These are phyloP conservation scores for Nomia melanderi DNA, from an alignment of 1,140 invertebrate species.

Conservation along the genomic window DNA sequence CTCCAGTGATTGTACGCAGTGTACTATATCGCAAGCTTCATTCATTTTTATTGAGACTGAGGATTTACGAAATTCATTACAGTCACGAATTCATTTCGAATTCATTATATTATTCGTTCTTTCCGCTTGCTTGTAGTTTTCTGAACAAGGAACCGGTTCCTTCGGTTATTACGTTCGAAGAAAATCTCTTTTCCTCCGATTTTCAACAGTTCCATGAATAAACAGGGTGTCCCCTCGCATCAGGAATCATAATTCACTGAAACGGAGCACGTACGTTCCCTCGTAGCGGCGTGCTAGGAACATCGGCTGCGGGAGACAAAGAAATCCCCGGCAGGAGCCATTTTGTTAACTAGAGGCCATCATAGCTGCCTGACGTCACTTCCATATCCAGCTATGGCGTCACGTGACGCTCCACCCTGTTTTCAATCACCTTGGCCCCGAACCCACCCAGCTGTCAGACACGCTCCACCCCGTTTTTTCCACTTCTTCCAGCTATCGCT, in stretches of 20 bases:
- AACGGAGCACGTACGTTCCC: background rate
- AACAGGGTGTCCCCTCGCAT: fast-evolving
- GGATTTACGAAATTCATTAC: too few relatives aligned
- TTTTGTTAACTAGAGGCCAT: conserved; percentile 80
- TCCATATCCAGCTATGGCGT: conserved; percentile 79
- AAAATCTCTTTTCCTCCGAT: too few relatives aligned
- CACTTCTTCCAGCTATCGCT: conserved; percentile 75
- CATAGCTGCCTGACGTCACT: conserved; percentile 78
- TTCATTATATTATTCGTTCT: too few relatives aligned
- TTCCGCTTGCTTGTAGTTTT: too few relatives aligned
- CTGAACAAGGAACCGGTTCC: too few relatives aligned
- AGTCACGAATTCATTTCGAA: too few relatives aligned
- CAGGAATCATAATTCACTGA: too few relatives aligned
- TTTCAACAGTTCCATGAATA: too few relatives aligned
- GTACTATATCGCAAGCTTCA: too few relatives aligned
- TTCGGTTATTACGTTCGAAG: too few relatives aligned
- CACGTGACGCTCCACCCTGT: conserved; percentile 82
- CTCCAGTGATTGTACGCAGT: too few relatives aligned
- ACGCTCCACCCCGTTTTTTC: conserved; percentile 81
- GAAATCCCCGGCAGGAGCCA: conserved; percentile 70
- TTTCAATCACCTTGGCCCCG: conserved; percentile 81
- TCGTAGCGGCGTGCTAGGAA: background rate
- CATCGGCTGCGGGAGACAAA: conserved; percentile 60
- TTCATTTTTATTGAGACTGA: too few relatives aligned
- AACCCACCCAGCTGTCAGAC: conserved; percentile 81